phyloP scores from a whole-genome alignment of 1,140 invertebrate genomes.

The Pseudomyrmex cubaensis region DNA sequence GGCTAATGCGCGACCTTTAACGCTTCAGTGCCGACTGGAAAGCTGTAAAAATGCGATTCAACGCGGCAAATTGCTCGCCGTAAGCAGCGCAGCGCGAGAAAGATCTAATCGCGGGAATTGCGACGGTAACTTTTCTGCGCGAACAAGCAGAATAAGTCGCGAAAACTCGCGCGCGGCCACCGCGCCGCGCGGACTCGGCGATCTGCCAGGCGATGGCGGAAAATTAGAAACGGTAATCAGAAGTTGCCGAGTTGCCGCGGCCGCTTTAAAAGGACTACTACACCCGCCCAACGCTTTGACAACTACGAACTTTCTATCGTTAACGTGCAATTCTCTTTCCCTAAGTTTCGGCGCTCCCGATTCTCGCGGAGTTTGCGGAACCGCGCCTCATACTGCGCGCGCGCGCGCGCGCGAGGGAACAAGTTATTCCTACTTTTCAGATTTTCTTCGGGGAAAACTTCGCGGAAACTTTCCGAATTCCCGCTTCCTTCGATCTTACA shows the following conservation, averaged over 20 bases:
- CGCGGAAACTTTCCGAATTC: slow-evolving; percentile 25
- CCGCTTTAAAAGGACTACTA: slow-evolving; percentile 35
- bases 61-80: slow-evolving; percentile 35
- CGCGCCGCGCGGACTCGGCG: background rate
- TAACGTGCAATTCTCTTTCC: slow-evolving; percentile 46
- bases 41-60: slow-evolving; percentile 39
- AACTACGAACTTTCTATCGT: slow-evolving; percentile 56
- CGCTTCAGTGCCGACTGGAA: slow-evolving; percentile 12
- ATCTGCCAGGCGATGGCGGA: slow-evolving; percentile 13
- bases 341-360: slow-evolving; percentile 10
- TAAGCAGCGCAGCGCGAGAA: background rate
- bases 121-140: slow-evolving; percentile 31
- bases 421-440: slow-evolving; percentile 41
- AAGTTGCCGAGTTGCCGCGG: slow-evolving; percentile 25
- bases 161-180: background rate
- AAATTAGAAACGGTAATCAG: slow-evolving; percentile 59
- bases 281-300: slow-evolving; percentile 36
- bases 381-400: background rate
- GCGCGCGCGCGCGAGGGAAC: background rate
- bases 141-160: slow-evolving; percentile 30
- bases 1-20: slow-evolving; percentile 51
- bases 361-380: slow-evolving; percentile 20
- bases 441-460: slow-evolving; percentile 46
- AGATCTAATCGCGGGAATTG: slow-evolving; percentile 40
- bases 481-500: slow-evolving; percentile 49